These are phyloP conservation scores for Merops nubicus DNA, from an alignment of 2,113 vertebrate genomes.

Conservation along the genomic window DNA sequence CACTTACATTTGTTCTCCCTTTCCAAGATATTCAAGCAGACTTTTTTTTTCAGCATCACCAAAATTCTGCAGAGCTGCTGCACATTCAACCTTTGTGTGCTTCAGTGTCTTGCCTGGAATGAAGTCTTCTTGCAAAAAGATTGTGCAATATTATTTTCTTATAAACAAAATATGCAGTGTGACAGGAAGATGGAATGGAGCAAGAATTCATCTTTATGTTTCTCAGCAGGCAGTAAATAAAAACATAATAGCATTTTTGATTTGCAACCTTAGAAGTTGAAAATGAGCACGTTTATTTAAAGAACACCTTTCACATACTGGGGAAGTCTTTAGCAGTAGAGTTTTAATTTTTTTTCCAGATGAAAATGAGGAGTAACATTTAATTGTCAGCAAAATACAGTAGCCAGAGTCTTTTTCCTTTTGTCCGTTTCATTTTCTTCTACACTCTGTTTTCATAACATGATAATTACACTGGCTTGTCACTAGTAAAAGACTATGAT, in stretches of 20 bases:
- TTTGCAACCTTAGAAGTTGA: not conserved
- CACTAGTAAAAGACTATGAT: not conserved
- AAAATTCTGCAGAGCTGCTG: not conserved
- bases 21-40: not conserved
- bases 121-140: not conserved
- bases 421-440: constrained; percentile 21
- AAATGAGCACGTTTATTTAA: constrained; percentile 26
- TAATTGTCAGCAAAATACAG: not conserved
- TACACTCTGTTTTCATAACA: constrained; percentile 6
- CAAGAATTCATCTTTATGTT: not conserved
- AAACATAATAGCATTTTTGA: not conserved
- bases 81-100: not conserved
- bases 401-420: not conserved
- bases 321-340: not conserved
- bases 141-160: not conserved
- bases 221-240: constrained; percentile 23
- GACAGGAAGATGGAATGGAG: not conserved
- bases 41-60: not conserved
- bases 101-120: not conserved
- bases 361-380: not conserved
- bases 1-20: not conserved
- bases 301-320: not conserved
- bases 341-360: not conserved
- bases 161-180: not conserved
- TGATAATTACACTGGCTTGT: constrained; percentile 23